A percentile compares a stretch with the other conserved stretches of the same genome.
These are phyloP conservation scores for Drosophila macrothrix DNA, from an alignment of 2,888 invertebrate species.

Conservation along the genomic window DNA sequence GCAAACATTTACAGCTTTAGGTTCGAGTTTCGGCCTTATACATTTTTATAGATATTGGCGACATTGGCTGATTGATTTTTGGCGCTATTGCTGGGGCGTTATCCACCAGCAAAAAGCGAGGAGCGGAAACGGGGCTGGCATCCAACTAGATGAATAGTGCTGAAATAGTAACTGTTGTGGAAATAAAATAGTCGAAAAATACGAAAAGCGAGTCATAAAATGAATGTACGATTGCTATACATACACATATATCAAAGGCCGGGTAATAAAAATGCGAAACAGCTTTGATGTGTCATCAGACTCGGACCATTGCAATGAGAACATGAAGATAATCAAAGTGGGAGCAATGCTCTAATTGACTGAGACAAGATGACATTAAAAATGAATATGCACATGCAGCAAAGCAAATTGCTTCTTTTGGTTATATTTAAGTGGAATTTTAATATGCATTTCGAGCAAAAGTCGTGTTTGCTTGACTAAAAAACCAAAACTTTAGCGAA, in stretches of 20 bases:
- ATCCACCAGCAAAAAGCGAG: conserved; percentile 3
- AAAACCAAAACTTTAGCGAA: neutral
- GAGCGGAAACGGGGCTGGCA: neutral
- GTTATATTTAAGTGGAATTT: neutral
- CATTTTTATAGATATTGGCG: conserved; percentile 49
- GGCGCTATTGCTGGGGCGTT: conserved; percentile 53
- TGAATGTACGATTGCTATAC: conserved; percentile 28
- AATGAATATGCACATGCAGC: neutral
- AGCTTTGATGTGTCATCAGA: conserved; percentile 41
- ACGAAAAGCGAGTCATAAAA: conserved; percentile 45
- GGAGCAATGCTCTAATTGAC: neutral
- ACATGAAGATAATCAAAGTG: neutral
- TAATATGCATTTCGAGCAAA: neutral
- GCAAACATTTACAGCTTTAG: conserved; percentile 9
- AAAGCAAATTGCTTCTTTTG: neutral
- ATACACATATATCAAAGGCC: conserved; percentile 31
- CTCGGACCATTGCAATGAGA: neutral
- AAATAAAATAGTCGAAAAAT: conserved; percentile 38
- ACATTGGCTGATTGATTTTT: conserved; percentile 70
- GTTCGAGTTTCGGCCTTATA: conserved; percentile 22
- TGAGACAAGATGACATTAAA: conserved; percentile 3
- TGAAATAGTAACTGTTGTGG: conserved; percentile 38
- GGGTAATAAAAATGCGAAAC: conserved; percentile 38
- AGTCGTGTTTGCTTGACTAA: neutral
- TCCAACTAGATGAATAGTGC: conserved; percentile 34